Base-by-base conservation (phyloP, 2,797 vertebrate genomes). In the Balearica regulorum region DNA sequence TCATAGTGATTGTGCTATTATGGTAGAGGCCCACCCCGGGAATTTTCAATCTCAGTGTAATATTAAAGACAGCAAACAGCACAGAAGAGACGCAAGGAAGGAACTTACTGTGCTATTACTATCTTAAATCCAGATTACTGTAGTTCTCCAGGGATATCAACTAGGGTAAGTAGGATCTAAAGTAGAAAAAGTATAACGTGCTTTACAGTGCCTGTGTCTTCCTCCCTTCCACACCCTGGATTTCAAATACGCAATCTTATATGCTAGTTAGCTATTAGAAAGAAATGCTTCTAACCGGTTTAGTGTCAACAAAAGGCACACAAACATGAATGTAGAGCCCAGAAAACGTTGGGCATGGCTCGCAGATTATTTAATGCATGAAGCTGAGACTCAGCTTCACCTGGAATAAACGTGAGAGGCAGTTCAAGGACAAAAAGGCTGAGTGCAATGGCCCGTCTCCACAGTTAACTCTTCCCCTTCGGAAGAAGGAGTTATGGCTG, bases 311-410 rank as follows among this genome's bases (percentile, higher is more conserved):
- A 55, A 58, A 16, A 88, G 26, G 41, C 55, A 61, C 4, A 75
- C 31, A 61, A 79, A 93, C 83, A 76, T 37, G 3, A 66, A 76
- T 11, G 44, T 72, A 70, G 85, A 83, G 66, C 65, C 39, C 64
- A 58, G 83, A 16, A 69, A 88, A 49, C 46, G 86, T 69, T 33
- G 64, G 83, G 39, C 49, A 88, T 33, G 21, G 55, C 55, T 83
- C 0, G 0, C 5, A 14, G 77, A 46, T 68, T 55, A 22, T 70
- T 86, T 83, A 61, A 3, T 29, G 13, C 44, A 49, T 8, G 13
- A 68, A 82, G 53, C 37, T 60, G 73, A 83, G 73, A 75, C 73
- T 89, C 86, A 84, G 61, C 75, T 93, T 66, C 85, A 83, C 89
- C 82, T 73, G 79, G 93, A 90, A 94, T 88, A 53, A 87, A 68